phyloP scores from a whole-genome alignment of 2,888 invertebrate species.

The Hymenopus coronatus region DNA sequence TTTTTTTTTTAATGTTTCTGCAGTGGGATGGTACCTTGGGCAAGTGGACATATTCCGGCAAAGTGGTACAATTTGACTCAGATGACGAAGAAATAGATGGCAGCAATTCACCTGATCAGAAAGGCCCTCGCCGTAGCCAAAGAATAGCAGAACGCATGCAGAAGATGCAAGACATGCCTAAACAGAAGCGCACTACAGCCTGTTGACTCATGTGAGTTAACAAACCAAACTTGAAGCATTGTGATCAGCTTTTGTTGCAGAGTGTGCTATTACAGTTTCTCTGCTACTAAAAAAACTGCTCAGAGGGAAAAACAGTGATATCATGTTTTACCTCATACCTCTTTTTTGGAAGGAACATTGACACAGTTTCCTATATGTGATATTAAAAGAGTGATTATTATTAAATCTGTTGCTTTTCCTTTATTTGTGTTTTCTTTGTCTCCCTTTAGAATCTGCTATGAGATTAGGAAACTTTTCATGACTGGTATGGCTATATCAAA shows the following conservation, averaged over 20 bases:
- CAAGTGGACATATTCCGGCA: constrained; percentile 43
- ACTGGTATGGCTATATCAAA: background rate
- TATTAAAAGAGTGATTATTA: background rate
- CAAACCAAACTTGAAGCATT: background rate
- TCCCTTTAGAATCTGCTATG: background rate
- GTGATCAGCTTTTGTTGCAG: background rate
- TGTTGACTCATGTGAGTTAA: constrained; percentile 3
- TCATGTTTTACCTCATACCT: background rate
- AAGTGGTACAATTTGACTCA: constrained; percentile 31
- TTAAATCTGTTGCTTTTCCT: background rate
- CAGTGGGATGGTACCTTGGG: constrained; percentile 48
- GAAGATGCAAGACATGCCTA: background rate
- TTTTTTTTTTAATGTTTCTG: constrained; percentile 22
- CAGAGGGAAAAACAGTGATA: background rate
- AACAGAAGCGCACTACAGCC: background rate
- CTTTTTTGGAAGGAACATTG: background rate
- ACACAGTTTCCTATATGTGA: background rate
- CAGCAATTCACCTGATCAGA: background rate
- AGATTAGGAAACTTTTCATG: background rate
- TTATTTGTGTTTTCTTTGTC: background rate
- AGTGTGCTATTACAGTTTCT: background rate
- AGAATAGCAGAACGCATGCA: constrained; percentile 40
- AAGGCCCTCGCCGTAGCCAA: constrained; percentile 40
- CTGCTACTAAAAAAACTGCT: background rate
- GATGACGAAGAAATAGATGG: constrained; percentile 32